Evolutionary conservation across 2,888 invertebrate genomes (phyloP), one percentile per base, ranked within the genome.

Genomic region (Drosophila kambysellisi): DNA sequence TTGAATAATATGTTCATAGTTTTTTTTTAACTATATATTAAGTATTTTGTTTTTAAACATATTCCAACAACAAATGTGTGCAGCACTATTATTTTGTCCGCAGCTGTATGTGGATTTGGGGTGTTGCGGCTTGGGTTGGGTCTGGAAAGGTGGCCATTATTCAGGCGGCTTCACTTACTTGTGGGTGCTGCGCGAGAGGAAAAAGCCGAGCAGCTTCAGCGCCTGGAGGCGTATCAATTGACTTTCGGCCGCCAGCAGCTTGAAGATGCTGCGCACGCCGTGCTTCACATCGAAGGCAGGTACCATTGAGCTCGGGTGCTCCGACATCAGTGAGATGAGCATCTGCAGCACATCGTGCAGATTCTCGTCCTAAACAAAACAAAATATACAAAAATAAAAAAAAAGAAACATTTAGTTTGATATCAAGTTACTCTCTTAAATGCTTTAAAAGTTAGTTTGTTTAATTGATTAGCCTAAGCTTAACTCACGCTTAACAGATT

Each of bases 221-320:
- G 99, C 98, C 93, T 99, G 99, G 72, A 99, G 95, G 82, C 99
- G 95, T 90, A 99, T 98, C 79, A 98, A 94, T 94, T 99, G 99
- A 94, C 98, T 99, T 91, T 98, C 98, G 6, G 99, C 98, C 15
- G 98, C 97, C 72, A 99, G 94, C 68, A 99, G 94, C 93, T 99
- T 99, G 94, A 99, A 99, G 88, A 99, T 98, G 67, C 98, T 98
- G 91, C 99, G 95, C 62, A 99, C 97, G 71, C 99, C 99, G 89
- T 98, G 97, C 94, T 99, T 99, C 75, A 97, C 96, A 94, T 99
- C 99, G 94, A 99, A 99, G 62, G 99, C 98, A 46, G 99, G 99
- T 83, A 99, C 99, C 98, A 99, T 98, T 4, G 99, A 98, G 82
- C 99, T 97, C 1, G 99, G 99, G 93, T 99, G 99, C 93, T 99